These are phyloP conservation scores for Melanotaenia nigrans DNA, from an alignment of 2,797 vertebrate genomes.

Conservation along the genomic window DNA sequence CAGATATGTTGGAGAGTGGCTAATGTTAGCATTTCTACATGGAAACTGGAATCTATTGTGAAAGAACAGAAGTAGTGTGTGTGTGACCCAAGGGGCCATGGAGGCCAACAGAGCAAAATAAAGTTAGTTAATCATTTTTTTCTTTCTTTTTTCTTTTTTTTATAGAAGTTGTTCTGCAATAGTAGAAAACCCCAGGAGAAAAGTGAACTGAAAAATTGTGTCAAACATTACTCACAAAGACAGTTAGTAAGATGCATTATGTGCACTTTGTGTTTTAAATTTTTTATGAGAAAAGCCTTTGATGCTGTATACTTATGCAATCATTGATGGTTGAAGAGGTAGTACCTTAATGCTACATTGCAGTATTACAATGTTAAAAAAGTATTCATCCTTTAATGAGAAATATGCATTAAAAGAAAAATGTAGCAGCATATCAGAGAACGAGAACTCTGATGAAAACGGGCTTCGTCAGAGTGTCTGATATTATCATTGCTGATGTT, in stretches of 20 bases:
- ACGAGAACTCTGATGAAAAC: not conserved
- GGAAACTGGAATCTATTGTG: slow-evolving; percentile 24
- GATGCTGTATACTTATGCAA: not conserved
- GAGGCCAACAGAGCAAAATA: slow-evolving; percentile 43
- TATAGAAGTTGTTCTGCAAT: slow-evolving; percentile 4
- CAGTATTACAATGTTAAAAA: not conserved
- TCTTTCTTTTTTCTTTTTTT: not conserved
- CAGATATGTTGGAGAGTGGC: slow-evolving; percentile 34
- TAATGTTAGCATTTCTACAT: slow-evolving; percentile 28
- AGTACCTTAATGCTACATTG: not conserved
- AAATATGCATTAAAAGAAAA: not conserved
- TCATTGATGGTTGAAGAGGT: not conserved
- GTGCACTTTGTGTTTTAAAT: not conserved
- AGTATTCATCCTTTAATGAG: not conserved
- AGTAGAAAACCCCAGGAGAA: not conserved
- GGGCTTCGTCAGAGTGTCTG: not conserved
- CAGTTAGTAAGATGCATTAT: not conserved
- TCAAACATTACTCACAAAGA: not conserved
- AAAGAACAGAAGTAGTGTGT: slow-evolving; percentile 36
- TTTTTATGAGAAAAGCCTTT: not conserved
- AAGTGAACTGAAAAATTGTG: not conserved
- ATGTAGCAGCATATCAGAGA: not conserved
- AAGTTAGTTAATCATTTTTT: slow-evolving; percentile 17
- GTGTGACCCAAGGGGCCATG: slow-evolving; percentile 31
- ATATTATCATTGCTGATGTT: not conserved